phyloP scores from a whole-genome alignment of 2,797 vertebrate species.

The Schizothorax lantsangensis region DNA sequence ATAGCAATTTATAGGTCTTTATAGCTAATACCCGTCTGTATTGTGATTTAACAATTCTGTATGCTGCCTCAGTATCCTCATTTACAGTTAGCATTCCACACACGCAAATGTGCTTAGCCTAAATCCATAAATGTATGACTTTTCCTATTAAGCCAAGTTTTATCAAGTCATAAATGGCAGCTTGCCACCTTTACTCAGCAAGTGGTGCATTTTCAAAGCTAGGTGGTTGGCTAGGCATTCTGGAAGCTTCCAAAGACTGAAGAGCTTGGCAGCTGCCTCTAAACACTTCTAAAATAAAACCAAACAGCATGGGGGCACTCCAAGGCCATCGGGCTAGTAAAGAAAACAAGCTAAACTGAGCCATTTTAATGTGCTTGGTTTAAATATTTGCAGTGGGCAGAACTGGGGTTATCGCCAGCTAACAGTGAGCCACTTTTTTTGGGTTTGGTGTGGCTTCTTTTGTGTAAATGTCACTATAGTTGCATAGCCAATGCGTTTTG shows the following conservation, averaged over 20 bases:
- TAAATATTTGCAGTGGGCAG: constrained; percentile 41
- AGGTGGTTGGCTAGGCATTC: constrained; percentile 10
- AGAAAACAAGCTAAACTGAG: constrained; percentile 18
- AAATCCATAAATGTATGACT: constrained; percentile 31
- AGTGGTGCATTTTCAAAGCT: constrained; percentile 23
- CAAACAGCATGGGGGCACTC: constrained; percentile 1
- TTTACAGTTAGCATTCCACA: constrained; percentile 8
- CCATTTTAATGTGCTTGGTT: constrained; percentile 2
- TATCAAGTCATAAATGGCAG: constrained; percentile 26
- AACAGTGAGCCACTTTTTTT: constrained; percentile 23
- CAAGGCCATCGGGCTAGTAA: not conserved
- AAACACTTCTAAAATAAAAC: constrained; percentile 43
- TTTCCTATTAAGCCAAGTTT: not conserved
- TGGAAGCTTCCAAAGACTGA: constrained; percentile 27
- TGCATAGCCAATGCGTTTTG: not conserved
- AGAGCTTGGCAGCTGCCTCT: constrained; percentile 38
- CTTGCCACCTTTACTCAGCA: constrained; percentile 11
- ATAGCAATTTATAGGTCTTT: constrained; percentile 27
- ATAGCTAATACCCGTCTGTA: not conserved
- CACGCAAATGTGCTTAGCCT: constrained; percentile 10
- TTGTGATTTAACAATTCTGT: constrained; percentile 21
- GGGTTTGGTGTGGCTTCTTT: not conserved
- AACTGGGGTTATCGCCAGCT: constrained; percentile 21
- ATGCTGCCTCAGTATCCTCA: not conserved
- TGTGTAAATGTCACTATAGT: constrained; percentile 24